Percentiles rank a stretch among this genome's conserved stretches.
Conservation (phyloP, 2,888 invertebrate species). For the Adineta ricciae region DNA sequence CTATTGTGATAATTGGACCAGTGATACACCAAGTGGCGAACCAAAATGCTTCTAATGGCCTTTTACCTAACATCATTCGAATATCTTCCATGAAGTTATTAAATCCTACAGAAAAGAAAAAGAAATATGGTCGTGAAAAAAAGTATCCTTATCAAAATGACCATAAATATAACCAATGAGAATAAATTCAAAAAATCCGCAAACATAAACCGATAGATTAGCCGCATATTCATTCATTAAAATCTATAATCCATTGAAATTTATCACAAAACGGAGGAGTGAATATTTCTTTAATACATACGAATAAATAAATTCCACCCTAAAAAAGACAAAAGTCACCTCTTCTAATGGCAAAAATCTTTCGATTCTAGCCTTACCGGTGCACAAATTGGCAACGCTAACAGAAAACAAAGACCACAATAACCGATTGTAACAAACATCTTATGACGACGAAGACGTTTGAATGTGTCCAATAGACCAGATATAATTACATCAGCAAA, state of each 20-base stretch:
- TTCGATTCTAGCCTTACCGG: background rate
- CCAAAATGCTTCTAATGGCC: background rate
- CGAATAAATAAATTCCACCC: background rate
- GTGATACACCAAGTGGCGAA: background rate
- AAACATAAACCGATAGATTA: background rate
- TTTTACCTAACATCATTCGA: background rate
- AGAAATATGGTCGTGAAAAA: too few relatives aligned
- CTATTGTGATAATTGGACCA: background rate
- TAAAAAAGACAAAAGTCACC: background rate
- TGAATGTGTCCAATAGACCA: background rate
- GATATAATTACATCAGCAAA: background rate
- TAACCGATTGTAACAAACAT: background rate
- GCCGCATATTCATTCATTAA: background rate
- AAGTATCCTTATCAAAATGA: too few relatives aligned
- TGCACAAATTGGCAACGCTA: background rate
- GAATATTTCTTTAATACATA: background rate
- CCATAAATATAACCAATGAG: background rate
- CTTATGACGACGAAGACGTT: background rate
- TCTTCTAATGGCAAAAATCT: background rate
- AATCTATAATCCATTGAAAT: background rate
- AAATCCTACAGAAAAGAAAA: constrained; percentile 37
- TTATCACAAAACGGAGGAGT: background rate
- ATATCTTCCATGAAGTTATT: constrained; percentile 5
- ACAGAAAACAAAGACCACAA: background rate
- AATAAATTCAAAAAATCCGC: background rate